Base-by-base conservation (phyloP, 2,888 invertebrate species). In the Vesta saturnalis region DNA sequence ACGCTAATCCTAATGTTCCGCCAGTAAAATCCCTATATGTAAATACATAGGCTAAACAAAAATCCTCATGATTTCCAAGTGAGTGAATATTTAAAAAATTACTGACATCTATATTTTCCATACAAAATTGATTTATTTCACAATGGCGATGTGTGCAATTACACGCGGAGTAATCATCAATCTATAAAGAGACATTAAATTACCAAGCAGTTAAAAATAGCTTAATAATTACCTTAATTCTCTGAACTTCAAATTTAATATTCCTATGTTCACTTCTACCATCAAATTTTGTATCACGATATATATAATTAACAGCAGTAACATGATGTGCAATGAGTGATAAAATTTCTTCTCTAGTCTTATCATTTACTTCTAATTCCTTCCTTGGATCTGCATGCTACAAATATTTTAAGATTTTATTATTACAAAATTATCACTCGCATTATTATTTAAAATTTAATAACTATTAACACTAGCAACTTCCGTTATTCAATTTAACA, bases 41-140 rank as follows among this genome's bases (percentile, higher is more conserved):
- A 85, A 99, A 98, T 71, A 99, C 96, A 83, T 99, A 99, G n/a
- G 99, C 99, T 72, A 99, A 89, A 83, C 99, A 99, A 86, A 99
- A 99, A 84, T 95, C 95, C 80, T 98, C 95, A 83, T 99, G 99
- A 86, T 99, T 96, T 65, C 94, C 94, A 73, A 98, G 87, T 10
- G 99, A 99, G 85, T 99, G 99, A 52, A 99, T 89, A 85, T 99
- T 99, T 67, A 99, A 88, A 85, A 98, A 99, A 86, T 99, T 99
- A 78, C 97, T 97, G 71, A 99, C 99, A 84, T 99, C 99, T 80
- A 99, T 97, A 85, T 99, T 98, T 81, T 95, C 94, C 85, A 94
- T 89, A 83, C 98, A 99, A 85, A 97, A 99, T 73, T 93, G 94
- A 85, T 95, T 95, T 74, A 89, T 88, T 70, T 93, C 94, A 67